A percentile compares a stretch with the other conserved stretches of the same genome.
Conservation (phyloP, 2,888 invertebrate genomes). For the Tinea semifulvella region DNA sequence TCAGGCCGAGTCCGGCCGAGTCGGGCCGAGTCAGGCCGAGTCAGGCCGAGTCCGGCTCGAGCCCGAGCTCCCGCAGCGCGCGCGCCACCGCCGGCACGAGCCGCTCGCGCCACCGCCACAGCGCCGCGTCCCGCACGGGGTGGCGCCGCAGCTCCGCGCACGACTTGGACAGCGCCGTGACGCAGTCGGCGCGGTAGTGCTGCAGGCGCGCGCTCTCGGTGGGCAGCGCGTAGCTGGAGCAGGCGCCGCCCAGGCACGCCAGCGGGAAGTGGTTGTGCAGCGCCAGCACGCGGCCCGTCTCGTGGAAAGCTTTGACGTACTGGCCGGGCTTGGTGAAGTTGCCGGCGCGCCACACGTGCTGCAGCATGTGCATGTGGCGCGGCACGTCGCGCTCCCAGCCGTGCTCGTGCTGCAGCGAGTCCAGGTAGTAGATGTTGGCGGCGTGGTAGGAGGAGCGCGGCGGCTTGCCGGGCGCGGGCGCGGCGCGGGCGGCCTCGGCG, state of each 20-base stretch:
- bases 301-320: constrained; percentile 94
- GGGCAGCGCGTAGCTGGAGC: constrained; percentile 86
- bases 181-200: constrained; percentile 94
- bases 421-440: constrained; percentile 91
- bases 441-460: constrained; percentile 85
- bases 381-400: constrained; percentile 83
- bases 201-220: constrained; percentile 87
- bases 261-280: constrained; percentile 94
- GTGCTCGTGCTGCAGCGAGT: constrained; percentile 83
- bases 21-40: constrained; percentile 28
- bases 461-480: constrained; percentile 56
- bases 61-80: constrained; percentile 77
- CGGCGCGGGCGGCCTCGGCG: constrained; percentile 71
- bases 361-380: constrained; percentile 91
- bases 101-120: constrained; percentile 87
- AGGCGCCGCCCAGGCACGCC: constrained; percentile 84
- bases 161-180: constrained; percentile 82
- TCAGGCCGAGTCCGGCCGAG: too few relatives aligned
- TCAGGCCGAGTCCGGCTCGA: constrained; percentile 67
- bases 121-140: constrained; percentile 83
- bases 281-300: constrained; percentile 87
- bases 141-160: constrained; percentile 85
- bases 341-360: constrained; percentile 88
- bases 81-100: constrained; percentile 75
- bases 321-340: constrained; percentile 94